Conservation (phyloP, 1,140 invertebrate genomes). For the Diachasmimorpha longicaudata region DNA sequence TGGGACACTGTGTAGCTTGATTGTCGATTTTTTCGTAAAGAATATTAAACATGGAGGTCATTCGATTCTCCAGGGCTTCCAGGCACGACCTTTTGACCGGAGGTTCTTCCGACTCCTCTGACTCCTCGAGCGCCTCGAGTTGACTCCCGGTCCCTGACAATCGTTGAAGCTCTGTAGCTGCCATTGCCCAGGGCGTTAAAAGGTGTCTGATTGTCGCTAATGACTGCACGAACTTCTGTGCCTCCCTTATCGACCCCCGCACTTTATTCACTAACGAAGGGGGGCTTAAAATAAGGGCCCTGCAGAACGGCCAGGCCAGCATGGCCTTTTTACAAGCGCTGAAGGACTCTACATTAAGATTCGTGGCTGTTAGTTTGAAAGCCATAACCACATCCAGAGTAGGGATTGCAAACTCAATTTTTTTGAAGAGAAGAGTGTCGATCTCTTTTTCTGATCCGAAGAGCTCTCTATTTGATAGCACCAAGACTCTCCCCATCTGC, state of each 20-base stretch:
- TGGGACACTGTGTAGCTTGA: too few species aligned
- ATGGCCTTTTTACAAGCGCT: slow-evolving; percentile 33
- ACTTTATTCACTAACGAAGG: slow-evolving; percentile 28
- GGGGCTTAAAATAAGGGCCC: slow-evolving; percentile 35
- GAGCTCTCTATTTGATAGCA: too few species aligned
- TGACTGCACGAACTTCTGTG: slow-evolving; percentile 17
- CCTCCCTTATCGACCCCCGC: slow-evolving; percentile 25
- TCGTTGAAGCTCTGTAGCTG: not conserved
- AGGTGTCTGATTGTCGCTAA: slow-evolving; percentile 12
- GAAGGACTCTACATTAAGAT: slow-evolving; percentile 30
- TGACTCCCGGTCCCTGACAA: too few species aligned
- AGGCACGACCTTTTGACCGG: too few species aligned
- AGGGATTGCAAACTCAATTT: not conserved
- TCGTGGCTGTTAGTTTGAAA: not conserved
- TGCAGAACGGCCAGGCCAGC: slow-evolving; percentile 37
- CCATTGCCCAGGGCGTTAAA: not conserved
- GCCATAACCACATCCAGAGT: not conserved
- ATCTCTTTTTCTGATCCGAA: too few species aligned
- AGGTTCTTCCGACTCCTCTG: not conserved
- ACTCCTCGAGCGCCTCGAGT: not conserved
- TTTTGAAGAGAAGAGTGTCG: not conserved
- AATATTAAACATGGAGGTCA: not conserved
- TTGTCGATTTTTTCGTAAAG: not conserved
- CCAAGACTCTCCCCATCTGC: too few species aligned
- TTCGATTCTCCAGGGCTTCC: not conserved